Conservation (phyloP, 2,888 invertebrate genomes). For the Eristalis intricaria region DNA sequence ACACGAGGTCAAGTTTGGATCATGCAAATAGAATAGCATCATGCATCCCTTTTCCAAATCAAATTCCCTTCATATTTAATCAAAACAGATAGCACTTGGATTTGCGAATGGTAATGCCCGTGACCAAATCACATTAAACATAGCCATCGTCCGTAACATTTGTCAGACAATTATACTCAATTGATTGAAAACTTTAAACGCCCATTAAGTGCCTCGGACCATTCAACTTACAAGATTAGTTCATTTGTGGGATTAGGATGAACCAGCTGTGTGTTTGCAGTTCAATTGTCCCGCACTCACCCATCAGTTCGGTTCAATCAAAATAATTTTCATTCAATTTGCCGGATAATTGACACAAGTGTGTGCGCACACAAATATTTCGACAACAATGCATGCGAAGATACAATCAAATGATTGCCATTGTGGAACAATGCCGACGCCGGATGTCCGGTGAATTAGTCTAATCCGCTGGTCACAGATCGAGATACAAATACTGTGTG, state of each 20-base stretch:
- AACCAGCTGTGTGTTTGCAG: slow-evolving; percentile 12
- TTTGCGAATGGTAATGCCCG: too few species aligned
- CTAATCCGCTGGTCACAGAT: slow-evolving; percentile 28
- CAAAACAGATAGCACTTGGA: too few species aligned
- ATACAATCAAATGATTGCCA: slow-evolving; percentile 31
- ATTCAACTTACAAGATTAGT: not conserved
- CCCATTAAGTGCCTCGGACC: not conserved
- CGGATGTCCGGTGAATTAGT: slow-evolving; percentile 58
- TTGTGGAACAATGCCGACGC: slow-evolving; percentile 26
- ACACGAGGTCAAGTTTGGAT: too few species aligned
- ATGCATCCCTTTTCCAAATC: too few species aligned
- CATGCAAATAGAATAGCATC: too few species aligned
- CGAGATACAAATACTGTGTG: not conserved
- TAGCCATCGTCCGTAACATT: too few species aligned
- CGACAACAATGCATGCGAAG: slow-evolving; percentile 3
- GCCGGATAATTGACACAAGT: slow-evolving; percentile 17
- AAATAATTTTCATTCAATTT: slow-evolving; percentile 34
- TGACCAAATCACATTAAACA: too few species aligned
- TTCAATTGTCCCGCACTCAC: slow-evolving; percentile 26
- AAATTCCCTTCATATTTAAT: too few species aligned
- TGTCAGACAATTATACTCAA: not conserved
- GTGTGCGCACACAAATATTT: not conserved
- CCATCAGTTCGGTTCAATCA: slow-evolving; percentile 2
- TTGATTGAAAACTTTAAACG: not conserved
- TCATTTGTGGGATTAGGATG: not conserved